These are phyloP conservation scores for Poecilia latipinna DNA, from an alignment of 2,113 vertebrate genomes.

Conservation along the genomic window DNA sequence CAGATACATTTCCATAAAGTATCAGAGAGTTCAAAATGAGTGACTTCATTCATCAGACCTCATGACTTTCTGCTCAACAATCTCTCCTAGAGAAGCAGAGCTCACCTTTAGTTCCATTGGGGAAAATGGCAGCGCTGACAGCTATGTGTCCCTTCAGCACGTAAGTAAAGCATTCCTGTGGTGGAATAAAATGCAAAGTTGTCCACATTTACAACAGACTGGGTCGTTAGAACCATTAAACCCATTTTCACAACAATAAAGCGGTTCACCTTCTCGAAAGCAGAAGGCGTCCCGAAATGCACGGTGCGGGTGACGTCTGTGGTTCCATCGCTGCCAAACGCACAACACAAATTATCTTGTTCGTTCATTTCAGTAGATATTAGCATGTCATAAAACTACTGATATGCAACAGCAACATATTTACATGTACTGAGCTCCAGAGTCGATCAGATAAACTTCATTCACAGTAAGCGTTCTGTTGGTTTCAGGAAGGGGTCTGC, in stretches of 20 bases:
- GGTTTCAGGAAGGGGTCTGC: slow-evolving; percentile 92
- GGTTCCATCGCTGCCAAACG: slow-evolving; percentile 88
- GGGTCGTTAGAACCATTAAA: neutral
- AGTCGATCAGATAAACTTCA: slow-evolving; percentile 96
- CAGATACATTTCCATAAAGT: neutral
- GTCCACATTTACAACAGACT: too few relatives aligned
- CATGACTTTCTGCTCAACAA: too few relatives aligned
- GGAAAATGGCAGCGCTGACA: slow-evolving; percentile 94
- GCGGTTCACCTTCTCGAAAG: slow-evolving; percentile 89
- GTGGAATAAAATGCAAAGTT: neutral
- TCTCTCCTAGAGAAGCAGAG: fast-evolving
- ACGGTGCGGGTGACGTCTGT: slow-evolving; percentile 96
- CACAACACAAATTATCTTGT: neutral
- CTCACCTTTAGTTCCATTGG: slow-evolving; percentile 97
- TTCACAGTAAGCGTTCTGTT: slow-evolving; percentile 90
- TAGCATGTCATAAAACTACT: neutral
- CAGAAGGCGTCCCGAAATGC: slow-evolving; percentile 93
- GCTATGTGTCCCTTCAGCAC: slow-evolving; percentile 98
- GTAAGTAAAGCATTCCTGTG: slow-evolving; percentile 94
- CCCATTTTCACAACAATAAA: neutral
- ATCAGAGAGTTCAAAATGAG: too few relatives aligned
- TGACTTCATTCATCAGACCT: too few relatives aligned
- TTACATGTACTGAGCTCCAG: slow-evolving; percentile 96
- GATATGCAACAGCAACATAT: slow-evolving; percentile 30
- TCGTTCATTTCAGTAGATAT: neutral